phyloP scores from a whole-genome alignment of 2,888 invertebrate genomes.

The Drosophila helvetica region DNA sequence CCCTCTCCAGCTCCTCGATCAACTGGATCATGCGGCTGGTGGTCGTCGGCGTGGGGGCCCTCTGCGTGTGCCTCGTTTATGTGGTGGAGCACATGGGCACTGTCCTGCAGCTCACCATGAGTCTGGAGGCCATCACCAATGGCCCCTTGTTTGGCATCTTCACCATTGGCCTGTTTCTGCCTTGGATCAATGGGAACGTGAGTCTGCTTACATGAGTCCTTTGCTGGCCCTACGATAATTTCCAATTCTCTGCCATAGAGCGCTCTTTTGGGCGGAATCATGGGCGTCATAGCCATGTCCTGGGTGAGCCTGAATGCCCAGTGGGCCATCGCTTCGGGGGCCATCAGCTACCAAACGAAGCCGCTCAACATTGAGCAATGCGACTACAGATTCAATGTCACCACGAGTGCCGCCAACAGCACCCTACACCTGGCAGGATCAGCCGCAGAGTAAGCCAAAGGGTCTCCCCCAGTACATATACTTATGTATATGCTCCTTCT shows the following conservation, averaged over 20 bases:
- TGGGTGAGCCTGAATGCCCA: slow-evolving; percentile 88
- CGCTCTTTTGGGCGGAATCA: slow-evolving; percentile 86
- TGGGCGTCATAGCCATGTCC: slow-evolving; percentile 86
- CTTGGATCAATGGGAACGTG: slow-evolving; percentile 88
- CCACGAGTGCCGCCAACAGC: slow-evolving; percentile 60
- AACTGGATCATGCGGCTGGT: slow-evolving; percentile 89
- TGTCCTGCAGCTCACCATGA: slow-evolving; percentile 88
- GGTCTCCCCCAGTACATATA: too few relatives aligned
- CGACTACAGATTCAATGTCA: slow-evolving; percentile 86
- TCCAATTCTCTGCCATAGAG: slow-evolving; percentile 83
- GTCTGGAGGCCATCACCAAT: slow-evolving; percentile 88
- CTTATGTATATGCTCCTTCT: too few relatives aligned
- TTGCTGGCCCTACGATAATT: not conserved
- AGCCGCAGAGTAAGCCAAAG: slow-evolving; percentile 66
- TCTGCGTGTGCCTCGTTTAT: slow-evolving; percentile 88
- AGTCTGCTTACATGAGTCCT: slow-evolving; percentile 35
- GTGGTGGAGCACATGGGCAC: slow-evolving; percentile 91
- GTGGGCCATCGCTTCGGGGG: slow-evolving; percentile 86
- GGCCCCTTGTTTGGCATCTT: slow-evolving; percentile 88
- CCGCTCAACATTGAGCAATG: slow-evolving; percentile 87
- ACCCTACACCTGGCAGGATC: slow-evolving; percentile 43
- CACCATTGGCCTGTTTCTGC: slow-evolving; percentile 88
- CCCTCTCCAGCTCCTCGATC: slow-evolving; percentile 85
- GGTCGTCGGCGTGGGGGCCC: slow-evolving; percentile 88
- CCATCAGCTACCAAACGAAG: slow-evolving; percentile 88